These are phyloP conservation scores for Columbina picui DNA, from an alignment of 2,113 vertebrate species.

Conservation along the genomic window DNA sequence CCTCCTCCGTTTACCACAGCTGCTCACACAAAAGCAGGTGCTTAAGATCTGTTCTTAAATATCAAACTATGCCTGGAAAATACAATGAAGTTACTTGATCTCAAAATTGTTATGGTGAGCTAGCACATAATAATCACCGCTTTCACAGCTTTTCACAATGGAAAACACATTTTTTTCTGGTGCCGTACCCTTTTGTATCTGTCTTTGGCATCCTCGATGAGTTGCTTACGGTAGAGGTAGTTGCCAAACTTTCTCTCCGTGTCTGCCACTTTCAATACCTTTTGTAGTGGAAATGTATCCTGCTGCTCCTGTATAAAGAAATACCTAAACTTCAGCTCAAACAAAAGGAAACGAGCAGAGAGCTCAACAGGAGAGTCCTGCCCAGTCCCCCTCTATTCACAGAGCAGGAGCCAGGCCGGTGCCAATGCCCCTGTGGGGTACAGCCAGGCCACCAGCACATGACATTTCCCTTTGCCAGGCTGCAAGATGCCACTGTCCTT, in stretches of 20 bases:
- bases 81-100: neutral
- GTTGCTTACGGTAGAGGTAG: constrained; percentile 81
- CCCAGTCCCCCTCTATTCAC: neutral
- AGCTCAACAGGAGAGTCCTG: neutral
- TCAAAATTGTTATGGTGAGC: neutral
- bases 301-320: constrained; percentile 82
- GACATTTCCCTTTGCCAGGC: neutral
- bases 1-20: neutral
- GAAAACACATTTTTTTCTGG: neutral
- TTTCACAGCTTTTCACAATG: neutral
- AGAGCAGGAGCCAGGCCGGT: neutral
- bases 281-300: constrained; percentile 76
- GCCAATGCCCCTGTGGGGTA: neutral
- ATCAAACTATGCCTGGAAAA: neutral
- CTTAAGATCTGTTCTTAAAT: neutral
- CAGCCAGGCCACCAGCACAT: neutral
- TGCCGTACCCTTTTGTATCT: constrained; percentile 87
- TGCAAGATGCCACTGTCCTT: neutral
- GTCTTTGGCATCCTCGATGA: constrained; percentile 81
- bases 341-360: neutral
- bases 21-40: neutral
- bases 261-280: constrained; percentile 81
- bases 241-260: constrained; percentile 88
- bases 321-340: neutral
- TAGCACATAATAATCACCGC: neutral